A percentile compares a stretch with the other conserved stretches of the same genome.
Evolutionary conservation across 2,888 invertebrate species (phyloP).

Genomic region (Drosophila meridiana): DNA sequence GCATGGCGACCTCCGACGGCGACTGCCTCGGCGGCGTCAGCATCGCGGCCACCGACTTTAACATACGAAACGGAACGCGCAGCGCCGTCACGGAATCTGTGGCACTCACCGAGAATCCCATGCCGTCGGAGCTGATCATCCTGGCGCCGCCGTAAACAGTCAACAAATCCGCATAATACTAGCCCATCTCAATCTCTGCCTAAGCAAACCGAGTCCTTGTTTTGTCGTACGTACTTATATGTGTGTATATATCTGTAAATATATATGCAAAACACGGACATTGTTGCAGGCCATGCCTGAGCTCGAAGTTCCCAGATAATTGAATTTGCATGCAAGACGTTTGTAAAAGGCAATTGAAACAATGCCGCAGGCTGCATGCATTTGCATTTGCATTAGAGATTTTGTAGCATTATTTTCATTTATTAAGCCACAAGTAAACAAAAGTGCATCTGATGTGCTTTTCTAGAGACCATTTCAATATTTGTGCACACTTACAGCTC

Average conservation of each 20-base stretch:
- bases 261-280: neutral
- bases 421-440: constrained; percentile 7
- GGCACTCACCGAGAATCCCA: constrained; percentile 83
- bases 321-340: constrained; percentile 35
- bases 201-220: constrained; percentile 1
- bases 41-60: constrained; percentile 62
- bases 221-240: neutral
- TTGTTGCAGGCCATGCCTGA: constrained; percentile 2
- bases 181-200: constrained; percentile 7
- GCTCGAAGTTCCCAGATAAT: constrained; percentile 15
- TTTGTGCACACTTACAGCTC: constrained; percentile 62
- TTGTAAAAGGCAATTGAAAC: neutral
- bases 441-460: constrained; percentile 21
- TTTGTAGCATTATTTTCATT: constrained; percentile 25
- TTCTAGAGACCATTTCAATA: constrained; percentile 14
- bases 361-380: constrained; percentile 30
- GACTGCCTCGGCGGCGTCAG: constrained; percentile 46
- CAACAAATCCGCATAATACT: constrained; percentile 18
- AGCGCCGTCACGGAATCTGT: constrained; percentile 82
- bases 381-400: constrained; percentile 19
- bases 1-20: constrained; percentile 16
- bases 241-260: neutral
- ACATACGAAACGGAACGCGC: constrained; percentile 67
- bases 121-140: constrained; percentile 82
- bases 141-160: constrained; percentile 83